phyloP scores from a whole-genome alignment of 1,140 invertebrate genomes.

The Neodiprion virginianus region DNA sequence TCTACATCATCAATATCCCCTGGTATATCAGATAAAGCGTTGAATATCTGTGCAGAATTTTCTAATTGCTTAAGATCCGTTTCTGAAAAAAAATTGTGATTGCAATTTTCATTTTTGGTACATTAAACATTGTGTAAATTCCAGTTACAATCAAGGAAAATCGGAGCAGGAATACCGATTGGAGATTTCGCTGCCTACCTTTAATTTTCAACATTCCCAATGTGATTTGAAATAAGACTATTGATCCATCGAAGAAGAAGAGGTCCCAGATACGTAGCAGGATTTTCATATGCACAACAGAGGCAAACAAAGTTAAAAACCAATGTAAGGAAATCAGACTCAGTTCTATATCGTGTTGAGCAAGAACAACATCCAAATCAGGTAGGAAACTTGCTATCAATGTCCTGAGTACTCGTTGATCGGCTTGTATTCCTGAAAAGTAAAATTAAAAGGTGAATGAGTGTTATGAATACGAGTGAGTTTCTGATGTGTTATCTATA shows the following conservation, averaged over 20 bases:
- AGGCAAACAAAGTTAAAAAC: conserved; percentile 98
- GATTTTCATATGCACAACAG: conserved; percentile 97
- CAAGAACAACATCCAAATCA: conserved; percentile 86
- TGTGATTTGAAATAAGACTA: conserved; percentile 95
- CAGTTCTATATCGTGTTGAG: conserved; percentile 95
- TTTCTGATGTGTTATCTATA: background rate
- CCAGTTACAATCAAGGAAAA: background rate
- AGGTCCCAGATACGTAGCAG: conserved; percentile 96
- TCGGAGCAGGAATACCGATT: background rate
- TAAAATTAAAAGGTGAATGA: background rate
- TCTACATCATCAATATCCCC: conserved; percentile 92
- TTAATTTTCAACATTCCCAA: conserved; percentile 94
- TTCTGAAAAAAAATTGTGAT: conserved; percentile 64
- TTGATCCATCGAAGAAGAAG: conserved; percentile 94
- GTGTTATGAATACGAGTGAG: background rate
- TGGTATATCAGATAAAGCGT: conserved; percentile 93
- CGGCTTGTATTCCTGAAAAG: conserved; percentile 81
- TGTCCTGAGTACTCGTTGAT: conserved; percentile 92
- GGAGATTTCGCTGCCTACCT: conserved; percentile 58
- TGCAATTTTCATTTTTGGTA: background rate
- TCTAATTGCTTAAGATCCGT: conserved; percentile 80
- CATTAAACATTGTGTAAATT: background rate
- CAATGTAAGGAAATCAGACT: conserved; percentile 96
- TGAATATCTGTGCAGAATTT: conserved; percentile 97
- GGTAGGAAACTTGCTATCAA: conserved; percentile 90